Percentiles rank a stretch among this genome's conserved stretches.
phyloP scores from a whole-genome alignment of 2,797 vertebrate genomes.

The Parauchenoglanis punctatus region DNA sequence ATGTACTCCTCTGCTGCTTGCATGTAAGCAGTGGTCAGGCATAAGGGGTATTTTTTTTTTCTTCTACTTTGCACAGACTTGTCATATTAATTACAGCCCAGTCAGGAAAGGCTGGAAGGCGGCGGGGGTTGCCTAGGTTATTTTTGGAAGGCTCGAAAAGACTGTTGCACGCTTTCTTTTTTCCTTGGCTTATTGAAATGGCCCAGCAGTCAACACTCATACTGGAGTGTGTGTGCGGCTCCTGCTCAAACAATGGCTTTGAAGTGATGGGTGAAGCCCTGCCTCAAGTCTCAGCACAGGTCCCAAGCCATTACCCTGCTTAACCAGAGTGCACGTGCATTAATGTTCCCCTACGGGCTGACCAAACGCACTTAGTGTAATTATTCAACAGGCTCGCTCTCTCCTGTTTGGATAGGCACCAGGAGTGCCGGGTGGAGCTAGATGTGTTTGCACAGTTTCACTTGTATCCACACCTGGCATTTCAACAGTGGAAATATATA shows the following conservation, averaged over 20 bases:
- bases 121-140: constrained; percentile 51
- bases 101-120: constrained; percentile 54
- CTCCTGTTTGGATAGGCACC: constrained; percentile 56
- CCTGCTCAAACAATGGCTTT: constrained; percentile 64
- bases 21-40: constrained; percentile 67
- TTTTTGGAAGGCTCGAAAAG: constrained; percentile 56
- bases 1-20: constrained; percentile 61
- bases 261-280: constrained; percentile 54
- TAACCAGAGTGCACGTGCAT: constrained; percentile 52
- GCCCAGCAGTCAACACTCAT: constrained; percentile 58
- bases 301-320: constrained; percentile 49
- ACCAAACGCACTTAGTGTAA: constrained; percentile 70
- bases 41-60: constrained; percentile 55
- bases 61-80: constrained; percentile 50
- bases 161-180: constrained; percentile 49
- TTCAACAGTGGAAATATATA: neutral
- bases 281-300: constrained; percentile 32
- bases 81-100: constrained; percentile 61
- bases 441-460: constrained; percentile 24
- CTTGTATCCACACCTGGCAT: constrained; percentile 27
- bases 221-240: constrained; percentile 56
- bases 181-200: constrained; percentile 44
- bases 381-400: constrained; percentile 59
- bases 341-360: constrained; percentile 58
- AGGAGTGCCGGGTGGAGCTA: constrained; percentile 62